Evolutionary conservation across 2,113 vertebrate species (phyloP), one percentile per base, ranked within the genome.

Genomic region (Rhinoderma darwinii): DNA sequence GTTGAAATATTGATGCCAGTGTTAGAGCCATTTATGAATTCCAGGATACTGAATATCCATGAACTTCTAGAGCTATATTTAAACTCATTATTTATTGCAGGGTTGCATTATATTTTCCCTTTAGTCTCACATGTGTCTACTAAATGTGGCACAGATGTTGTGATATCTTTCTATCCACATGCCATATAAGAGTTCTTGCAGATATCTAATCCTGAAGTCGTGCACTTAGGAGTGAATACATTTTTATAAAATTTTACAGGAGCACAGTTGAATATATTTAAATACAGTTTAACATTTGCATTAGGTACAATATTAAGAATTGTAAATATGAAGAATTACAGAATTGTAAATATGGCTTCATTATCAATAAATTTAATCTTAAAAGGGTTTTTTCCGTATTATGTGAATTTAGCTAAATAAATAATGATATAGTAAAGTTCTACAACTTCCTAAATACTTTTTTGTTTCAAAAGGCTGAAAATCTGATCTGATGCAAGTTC

Each of bases 71-170:
- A 22, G 47, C 30, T 35, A 43, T 81, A 41, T 61, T 81, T 59
- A 59, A 81, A 61, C 54, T 10, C 15, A 77, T 73, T 47, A 37
- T 72, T 73, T 83, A 72, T 37, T 76, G 54, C 70, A 59, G 70
- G 75, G 37, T 20, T 25, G 32, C 18, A 59, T 54, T 75, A 22
- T 7, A 59, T 84, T 78, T 78, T 68, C 43, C 44, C 54, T 72
- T 35, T 27, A 54, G 59, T 41, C n/a, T 32, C 59, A 86, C 84
- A 86, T 80, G 44, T 86, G 84, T 25, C 37, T 50, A 81, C 61
- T 47, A 86, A 80, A 86, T 81, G 84, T 81, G n/a, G 25, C 20
- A 37, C 76, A 86, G 63, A 80, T 86, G 75, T 72, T 72, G 61
- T 39, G 15, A 72, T 73, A 56, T 80, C 20, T 74, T 70, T 54